phyloP scores from a whole-genome alignment of 2,888 invertebrate species.

The Laothoe populi region DNA sequence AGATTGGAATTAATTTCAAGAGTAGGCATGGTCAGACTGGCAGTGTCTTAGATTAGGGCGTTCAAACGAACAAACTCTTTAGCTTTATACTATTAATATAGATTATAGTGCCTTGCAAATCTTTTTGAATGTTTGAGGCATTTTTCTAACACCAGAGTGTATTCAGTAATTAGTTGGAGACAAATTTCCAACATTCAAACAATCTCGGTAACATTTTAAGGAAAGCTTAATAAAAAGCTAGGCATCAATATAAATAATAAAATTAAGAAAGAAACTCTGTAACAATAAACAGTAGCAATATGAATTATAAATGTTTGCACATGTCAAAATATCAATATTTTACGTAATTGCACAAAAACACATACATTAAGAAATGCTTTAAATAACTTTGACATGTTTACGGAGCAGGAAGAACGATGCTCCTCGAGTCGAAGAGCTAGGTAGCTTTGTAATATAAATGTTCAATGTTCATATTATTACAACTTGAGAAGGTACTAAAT shows the following conservation, averaged over 20 bases:
- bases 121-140: no score
- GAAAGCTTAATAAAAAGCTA: not conserved
- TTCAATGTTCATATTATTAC: not conserved
- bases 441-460: no score
- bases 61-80: no score
- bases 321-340: constrained; percentile 6
- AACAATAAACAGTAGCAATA: constrained; percentile 6
- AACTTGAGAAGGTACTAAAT: no score
- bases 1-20: no score
- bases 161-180: not conserved
- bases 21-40: no score
- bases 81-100: no score
- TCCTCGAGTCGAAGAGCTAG: not conserved
- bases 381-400: constrained; percentile 17
- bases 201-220: not conserved
- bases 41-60: no score
- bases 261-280: not conserved
- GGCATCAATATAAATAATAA: not conserved
- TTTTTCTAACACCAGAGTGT: no score
- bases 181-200: not conserved
- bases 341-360: constrained; percentile 8
- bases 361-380: constrained; percentile 13
- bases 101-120: not conserved
- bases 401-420: not conserved
- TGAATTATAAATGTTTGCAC: not conserved